Evolutionary conservation across 2,797 vertebrate species (phyloP).

Genomic region (Nyctalus aviator): DNA sequence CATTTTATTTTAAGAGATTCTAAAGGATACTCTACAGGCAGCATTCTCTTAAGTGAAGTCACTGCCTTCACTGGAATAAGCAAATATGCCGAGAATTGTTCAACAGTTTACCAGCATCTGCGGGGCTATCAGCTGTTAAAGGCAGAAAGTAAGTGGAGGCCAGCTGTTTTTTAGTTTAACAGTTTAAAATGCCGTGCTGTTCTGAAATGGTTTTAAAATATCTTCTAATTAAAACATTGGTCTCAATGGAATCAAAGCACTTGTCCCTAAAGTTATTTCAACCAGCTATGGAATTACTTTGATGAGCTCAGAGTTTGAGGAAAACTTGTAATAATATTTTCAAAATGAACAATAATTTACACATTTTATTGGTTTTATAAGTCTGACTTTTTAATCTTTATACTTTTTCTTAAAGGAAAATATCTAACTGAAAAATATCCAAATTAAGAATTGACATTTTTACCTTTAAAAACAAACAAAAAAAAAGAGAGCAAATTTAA

Average conservation of each 20-base stretch:
- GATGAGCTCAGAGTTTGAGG: neutral
- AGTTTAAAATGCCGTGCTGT: neutral
- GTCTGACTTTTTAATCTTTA: neutral
- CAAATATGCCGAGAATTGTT: neutral
- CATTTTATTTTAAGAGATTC: conserved; percentile 21
- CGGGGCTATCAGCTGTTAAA: neutral
- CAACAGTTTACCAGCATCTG: neutral
- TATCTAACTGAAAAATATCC: conserved; percentile 27
- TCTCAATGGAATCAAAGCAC: neutral
- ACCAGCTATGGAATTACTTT: neutral
- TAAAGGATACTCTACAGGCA: neutral
- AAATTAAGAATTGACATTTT: neutral
- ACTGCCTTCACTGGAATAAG: neutral
- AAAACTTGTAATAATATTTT: neutral
- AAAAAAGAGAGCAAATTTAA: neutral
- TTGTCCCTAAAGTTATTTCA: neutral
- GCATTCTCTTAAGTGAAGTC: conserved; percentile 19
- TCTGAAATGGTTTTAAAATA: conserved; percentile 7
- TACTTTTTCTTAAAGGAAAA: neutral
- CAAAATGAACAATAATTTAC: neutral
- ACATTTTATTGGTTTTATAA: neutral
- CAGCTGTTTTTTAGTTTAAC: conserved; percentile 11
- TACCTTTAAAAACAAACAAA: neutral
- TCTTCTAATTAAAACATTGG: neutral
- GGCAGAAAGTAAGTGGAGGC: neutral